Base-by-base conservation (phyloP, 2,797 vertebrate genomes). In the Melopsittacus undulatus region DNA sequence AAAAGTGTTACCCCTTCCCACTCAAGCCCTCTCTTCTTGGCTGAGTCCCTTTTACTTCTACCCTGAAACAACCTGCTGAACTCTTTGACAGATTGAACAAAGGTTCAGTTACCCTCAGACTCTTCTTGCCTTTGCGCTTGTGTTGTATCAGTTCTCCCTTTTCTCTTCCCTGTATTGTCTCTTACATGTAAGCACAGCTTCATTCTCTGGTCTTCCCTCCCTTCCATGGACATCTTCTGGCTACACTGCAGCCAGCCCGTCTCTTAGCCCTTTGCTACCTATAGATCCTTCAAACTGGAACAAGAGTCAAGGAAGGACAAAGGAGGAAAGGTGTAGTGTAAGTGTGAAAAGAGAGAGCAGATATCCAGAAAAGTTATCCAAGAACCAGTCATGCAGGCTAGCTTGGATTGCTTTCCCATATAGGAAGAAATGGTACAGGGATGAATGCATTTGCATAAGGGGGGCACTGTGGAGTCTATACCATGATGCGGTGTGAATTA, bases 401-500 rank as follows among this genome's bases (percentile, higher is more conserved):
- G 10, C 76, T 75, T 46, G 76, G 54, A n/a, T 30, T 78, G 8
- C 21, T 67, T 74, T 64, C 32, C 61, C 40, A 5, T 16, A 2
- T 2, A 29, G 63, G 59, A 82, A 61, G 48, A 63, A 77, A 49
- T 2, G 7, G 21, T 42, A 5, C 19, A 42, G 51, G 34, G 34
- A 11, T 67, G 73, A 73, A 14, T 63, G 11, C 8, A 21, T 86
- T 73, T 81, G 73, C 32, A 36, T 45, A 52, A 43, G 22, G 32
- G 62, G 46, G 19, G 6, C 22, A 20, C 69, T 38, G 54, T 67
- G 36, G 30, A 56, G 29, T 73, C 61, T 69, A 43, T 51, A 30
- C 86, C 24, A 4, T 0, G 0, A 57, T 34, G n/a, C 10, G 14
- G 56, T 38, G 61, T 51, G 74, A 56, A 27, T 70, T 51, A 20